phyloP scores from a whole-genome alignment of 2,888 invertebrate species.

The Drosophila nigritarsus region DNA sequence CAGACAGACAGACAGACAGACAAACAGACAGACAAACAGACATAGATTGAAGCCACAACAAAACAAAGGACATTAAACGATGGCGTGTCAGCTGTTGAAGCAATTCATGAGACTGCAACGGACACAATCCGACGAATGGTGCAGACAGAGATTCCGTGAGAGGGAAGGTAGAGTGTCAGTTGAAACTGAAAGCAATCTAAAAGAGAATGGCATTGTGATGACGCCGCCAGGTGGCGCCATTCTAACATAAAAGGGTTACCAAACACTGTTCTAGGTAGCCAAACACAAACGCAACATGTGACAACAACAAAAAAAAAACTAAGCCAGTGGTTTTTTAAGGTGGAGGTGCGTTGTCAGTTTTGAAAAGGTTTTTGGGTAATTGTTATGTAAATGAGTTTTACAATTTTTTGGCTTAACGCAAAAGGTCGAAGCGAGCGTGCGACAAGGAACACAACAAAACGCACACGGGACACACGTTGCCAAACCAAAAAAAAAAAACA shows the following conservation, averaged over 20 bases:
- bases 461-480: slow-evolving; percentile 12
- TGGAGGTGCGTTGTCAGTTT: slow-evolving; percentile 13
- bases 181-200: slow-evolving; percentile 71
- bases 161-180: slow-evolving; percentile 29
- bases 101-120: slow-evolving; percentile 64
- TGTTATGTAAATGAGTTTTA: slow-evolving; percentile 80
- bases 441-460: slow-evolving; percentile 20
- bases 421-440: slow-evolving; percentile 65
- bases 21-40: slow-evolving; percentile 1
- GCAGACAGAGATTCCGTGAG: accelerated
- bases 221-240: slow-evolving; percentile 71
- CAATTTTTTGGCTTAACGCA: slow-evolving; percentile 72
- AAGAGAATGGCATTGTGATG: slow-evolving; percentile 67
- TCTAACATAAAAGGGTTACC: slow-evolving; percentile 28
- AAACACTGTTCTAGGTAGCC: slow-evolving; percentile 8
- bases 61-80: slow-evolving; percentile 19
- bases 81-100: slow-evolving; percentile 25
- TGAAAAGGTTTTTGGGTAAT: slow-evolving; percentile 63
- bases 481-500: background rate
- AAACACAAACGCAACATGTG: slow-evolving; percentile 56
- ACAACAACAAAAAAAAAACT: slow-evolving; percentile 36
- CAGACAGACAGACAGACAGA: background rate
- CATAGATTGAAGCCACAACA: background rate
- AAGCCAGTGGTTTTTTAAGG: slow-evolving; percentile 13
- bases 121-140: slow-evolving; percentile 47